Evolutionary conservation across 2,113 vertebrate species (phyloP).

Genomic region (Odocoileus hemionus): DNA sequence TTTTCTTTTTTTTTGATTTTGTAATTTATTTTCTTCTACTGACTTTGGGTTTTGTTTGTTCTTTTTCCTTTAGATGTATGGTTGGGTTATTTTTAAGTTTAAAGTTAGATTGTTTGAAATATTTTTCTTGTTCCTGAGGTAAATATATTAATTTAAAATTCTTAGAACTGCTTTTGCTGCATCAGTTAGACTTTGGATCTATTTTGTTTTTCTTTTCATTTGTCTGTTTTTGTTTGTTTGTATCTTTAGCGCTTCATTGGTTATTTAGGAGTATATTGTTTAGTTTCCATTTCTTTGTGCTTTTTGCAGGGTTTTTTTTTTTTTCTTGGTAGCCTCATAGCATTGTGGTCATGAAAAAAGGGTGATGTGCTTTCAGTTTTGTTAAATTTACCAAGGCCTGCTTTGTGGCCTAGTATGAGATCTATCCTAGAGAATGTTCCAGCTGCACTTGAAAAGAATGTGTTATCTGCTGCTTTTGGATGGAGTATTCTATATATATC

Average conservation of each 20-base stretch:
- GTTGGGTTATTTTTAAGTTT: background rate
- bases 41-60: background rate
- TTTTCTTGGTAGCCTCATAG: background rate
- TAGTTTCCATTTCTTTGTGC: background rate
- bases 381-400: background rate
- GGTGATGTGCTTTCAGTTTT: background rate
- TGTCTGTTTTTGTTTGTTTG: background rate
- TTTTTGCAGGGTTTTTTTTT: background rate
- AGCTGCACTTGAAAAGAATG: background rate
- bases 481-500: background rate
- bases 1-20: background rate
- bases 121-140: background rate
- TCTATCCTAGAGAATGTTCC: background rate
- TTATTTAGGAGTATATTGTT: background rate
- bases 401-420: background rate
- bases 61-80: background rate
- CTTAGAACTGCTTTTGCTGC: background rate
- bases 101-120: background rate
- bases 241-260: background rate
- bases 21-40: background rate
- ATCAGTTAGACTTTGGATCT: background rate
- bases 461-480: background rate
- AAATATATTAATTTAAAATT: background rate
- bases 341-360: background rate
- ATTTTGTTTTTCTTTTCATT: background rate